Evolutionary conservation across 2,888 invertebrate species (phyloP).

Genomic region (Latrodectus hesperus): DNA sequence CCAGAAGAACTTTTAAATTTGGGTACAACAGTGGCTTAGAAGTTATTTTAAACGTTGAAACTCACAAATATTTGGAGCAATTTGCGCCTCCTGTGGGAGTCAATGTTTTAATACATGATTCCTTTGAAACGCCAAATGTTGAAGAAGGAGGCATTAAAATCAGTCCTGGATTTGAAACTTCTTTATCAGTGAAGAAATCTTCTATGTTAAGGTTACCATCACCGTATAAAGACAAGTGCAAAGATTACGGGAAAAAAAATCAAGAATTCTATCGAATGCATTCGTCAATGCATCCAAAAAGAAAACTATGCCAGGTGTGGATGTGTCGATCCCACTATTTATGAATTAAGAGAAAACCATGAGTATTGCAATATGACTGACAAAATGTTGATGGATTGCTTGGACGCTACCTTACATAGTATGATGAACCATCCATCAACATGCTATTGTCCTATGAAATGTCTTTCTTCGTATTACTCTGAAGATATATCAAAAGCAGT

Average conservation of each 20-base stretch:
- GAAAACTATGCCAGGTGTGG: background rate
- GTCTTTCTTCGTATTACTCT: background rate
- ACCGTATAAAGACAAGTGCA: slow-evolving; percentile 18
- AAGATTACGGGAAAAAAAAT: background rate
- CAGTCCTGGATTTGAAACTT: slow-evolving; percentile 35
- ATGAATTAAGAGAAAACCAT: background rate
- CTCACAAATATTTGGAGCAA: slow-evolving; percentile 47
- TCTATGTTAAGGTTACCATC: background rate
- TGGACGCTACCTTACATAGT: background rate
- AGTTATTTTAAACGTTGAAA: slow-evolving; percentile 57
- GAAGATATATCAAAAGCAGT: background rate
- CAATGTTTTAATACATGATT: slow-evolving; percentile 68
- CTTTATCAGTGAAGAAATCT: background rate
- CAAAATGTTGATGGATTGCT: background rate
- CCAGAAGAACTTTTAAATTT: too few species aligned
- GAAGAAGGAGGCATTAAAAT: slow-evolving; percentile 32
- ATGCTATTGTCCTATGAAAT: slow-evolving; percentile 20
- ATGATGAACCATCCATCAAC: background rate
- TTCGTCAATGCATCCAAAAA: background rate
- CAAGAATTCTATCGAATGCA: background rate
- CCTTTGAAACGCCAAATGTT: slow-evolving; percentile 45
- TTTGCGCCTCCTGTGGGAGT: slow-evolving; percentile 66
- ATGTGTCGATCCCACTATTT: slow-evolving; percentile 19
- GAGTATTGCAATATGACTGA: slow-evolving; percentile 16
- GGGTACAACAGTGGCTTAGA: slow-evolving; percentile 30